Percentiles rank a stretch among this genome's conserved stretches.
Conservation (phyloP, 2,113 vertebrate species). For the Tetrax tetrax region DNA sequence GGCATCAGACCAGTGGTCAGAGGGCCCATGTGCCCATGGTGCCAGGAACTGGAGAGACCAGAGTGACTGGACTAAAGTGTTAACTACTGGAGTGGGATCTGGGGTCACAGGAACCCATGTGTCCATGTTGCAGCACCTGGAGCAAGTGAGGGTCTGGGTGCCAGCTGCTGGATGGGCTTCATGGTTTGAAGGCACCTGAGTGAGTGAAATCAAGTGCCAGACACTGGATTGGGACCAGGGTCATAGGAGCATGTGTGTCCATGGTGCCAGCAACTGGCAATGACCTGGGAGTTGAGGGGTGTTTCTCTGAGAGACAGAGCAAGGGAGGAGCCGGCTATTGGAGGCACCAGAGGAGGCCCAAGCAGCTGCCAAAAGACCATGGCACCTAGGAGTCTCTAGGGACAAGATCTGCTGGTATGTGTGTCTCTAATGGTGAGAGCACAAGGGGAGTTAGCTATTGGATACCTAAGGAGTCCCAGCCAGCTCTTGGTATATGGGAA, state of each 20-base stretch:
- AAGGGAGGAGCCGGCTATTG: not conserved
- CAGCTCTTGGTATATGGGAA: not conserved
- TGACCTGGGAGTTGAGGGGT: not conserved
- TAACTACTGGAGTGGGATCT: not conserved
- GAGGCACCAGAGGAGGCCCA: not conserved
- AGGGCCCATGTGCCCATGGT: not conserved
- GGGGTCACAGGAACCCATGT: not conserved
- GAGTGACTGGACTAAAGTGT: not conserved
- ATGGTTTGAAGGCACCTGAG: no score
- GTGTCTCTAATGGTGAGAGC: not conserved
- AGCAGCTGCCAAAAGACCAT: not conserved
- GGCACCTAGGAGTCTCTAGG: not conserved
- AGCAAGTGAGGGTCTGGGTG: not conserved
- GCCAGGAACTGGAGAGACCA: not conserved
- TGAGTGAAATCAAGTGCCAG: not conserved
- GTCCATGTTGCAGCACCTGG: no score
- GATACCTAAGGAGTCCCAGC: not conserved
- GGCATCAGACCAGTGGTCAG: not conserved
- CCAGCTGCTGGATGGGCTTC: fast-evolving
- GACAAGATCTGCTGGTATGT: fast-evolving
- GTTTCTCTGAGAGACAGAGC: not conserved
- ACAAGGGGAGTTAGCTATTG: not conserved
- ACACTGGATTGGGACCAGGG: no score
- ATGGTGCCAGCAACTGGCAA: not conserved
- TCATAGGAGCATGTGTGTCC: not conserved